phyloP scores from a whole-genome alignment of 2,888 invertebrate genomes.

The Eutolmus rufibarbis region DNA sequence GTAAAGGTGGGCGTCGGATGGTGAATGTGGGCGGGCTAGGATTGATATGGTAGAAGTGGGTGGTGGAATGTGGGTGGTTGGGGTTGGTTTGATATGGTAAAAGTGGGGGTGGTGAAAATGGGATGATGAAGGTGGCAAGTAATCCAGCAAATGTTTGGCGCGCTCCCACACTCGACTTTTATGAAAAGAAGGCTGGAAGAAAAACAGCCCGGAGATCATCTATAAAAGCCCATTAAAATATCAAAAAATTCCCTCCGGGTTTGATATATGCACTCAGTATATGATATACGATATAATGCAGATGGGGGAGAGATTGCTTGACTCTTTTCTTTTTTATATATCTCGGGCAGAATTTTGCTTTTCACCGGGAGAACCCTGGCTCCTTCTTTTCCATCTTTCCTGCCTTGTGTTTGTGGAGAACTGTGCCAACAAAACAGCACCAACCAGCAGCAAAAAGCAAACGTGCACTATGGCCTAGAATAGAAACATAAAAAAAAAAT shows the following conservation, averaged over 20 bases:
- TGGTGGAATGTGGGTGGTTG: not conserved
- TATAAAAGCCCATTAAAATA: conserved; percentile 39
- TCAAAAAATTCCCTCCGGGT: not conserved
- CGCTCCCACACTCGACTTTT: not conserved
- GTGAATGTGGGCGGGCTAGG: not conserved
- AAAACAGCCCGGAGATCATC: conserved; percentile 18
- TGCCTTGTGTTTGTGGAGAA: conserved; percentile 21
- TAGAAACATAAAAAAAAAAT: conserved; percentile 17
- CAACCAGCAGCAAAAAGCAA: conserved; percentile 34
- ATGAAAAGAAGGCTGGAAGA: not conserved
- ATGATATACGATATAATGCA: conserved; percentile 4
- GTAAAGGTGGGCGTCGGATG: not conserved
- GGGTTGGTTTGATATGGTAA: not conserved
- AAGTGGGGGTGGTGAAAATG: not conserved
- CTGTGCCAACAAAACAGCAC: conserved; percentile 30
- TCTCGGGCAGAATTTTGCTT: not conserved
- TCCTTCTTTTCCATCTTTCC: not conserved
- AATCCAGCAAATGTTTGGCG: not conserved
- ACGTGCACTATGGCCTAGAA: conserved; percentile 37
- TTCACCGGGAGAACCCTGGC: not conserved
- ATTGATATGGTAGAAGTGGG: not conserved
- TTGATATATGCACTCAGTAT: conserved; percentile 22
- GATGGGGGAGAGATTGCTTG: not conserved
- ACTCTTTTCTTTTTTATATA: not conserved
- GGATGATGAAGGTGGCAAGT: not conserved